A percentile compares a stretch with the other conserved stretches of the same genome.
These are phyloP conservation scores for Thecocarcelia acutangulata DNA, from an alignment of 2,888 invertebrate species.

Conservation along the genomic window DNA sequence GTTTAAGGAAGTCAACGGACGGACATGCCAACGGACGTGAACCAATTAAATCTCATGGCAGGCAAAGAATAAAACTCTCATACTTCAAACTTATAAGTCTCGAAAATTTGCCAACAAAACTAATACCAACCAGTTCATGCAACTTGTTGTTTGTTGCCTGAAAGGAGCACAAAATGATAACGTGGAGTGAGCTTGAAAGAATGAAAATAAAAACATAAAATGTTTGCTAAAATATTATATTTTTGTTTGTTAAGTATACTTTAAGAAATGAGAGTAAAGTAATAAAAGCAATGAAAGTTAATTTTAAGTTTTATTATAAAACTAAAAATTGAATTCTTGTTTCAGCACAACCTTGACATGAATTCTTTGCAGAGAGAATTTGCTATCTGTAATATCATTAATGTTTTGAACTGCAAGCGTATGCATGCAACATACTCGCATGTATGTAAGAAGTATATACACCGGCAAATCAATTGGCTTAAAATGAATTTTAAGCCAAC, in stretches of 20 bases:
- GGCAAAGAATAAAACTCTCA: conserved; percentile 1
- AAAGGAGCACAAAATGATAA: conserved; percentile 21
- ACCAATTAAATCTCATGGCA: conserved; percentile 36
- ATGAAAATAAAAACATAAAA: not conserved
- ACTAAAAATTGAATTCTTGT: not conserved
- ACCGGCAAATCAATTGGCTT: too few species aligned
- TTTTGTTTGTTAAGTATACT: conserved; percentile 12
- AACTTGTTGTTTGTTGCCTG: not conserved
- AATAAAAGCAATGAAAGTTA: conserved; percentile 9
- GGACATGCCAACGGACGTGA: conserved; percentile 11
- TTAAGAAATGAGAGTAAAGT: conserved; percentile 11
- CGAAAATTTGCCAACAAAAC: conserved; percentile 36
- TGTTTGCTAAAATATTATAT: conserved; percentile 4
- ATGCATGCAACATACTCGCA: too few species aligned
- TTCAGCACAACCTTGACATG: too few species aligned
- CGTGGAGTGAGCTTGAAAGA: not conserved
- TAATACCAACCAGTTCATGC: conserved; percentile 8
- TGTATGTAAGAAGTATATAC: too few species aligned
- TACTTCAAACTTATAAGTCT: conserved; percentile 25
- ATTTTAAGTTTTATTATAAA: not conserved
- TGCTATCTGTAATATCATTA: too few species aligned
- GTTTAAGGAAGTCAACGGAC: not conserved
- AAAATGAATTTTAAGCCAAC: too few species aligned
- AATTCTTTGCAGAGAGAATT: too few species aligned
- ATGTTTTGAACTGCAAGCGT: too few species aligned